A percentile compares a stretch with the other conserved stretches of the same genome.
Conservation (phyloP, 2,797 vertebrate species). For the Sciurus carolinensis region DNA sequence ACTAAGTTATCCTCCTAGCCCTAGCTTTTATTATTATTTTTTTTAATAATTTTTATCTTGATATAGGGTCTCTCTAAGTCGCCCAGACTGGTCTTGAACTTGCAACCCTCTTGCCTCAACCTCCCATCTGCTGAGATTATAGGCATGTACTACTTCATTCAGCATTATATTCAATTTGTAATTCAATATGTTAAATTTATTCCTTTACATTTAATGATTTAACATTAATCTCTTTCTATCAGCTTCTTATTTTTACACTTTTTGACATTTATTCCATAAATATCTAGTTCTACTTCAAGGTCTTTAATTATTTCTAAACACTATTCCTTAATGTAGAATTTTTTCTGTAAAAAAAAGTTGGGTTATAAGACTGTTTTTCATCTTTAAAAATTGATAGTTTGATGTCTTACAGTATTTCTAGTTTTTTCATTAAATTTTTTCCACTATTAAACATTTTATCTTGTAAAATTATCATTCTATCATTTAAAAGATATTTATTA, state of each 20-base stretch:
- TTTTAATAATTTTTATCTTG: background rate
- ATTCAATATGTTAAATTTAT: background rate
- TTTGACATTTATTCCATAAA: background rate
- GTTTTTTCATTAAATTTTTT: background rate
- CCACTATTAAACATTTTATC: background rate
- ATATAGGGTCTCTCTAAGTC: no score
- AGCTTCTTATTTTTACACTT: background rate
- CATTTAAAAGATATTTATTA: background rate
- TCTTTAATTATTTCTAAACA: background rate
- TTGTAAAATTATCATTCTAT: background rate
- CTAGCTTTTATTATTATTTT: no score
- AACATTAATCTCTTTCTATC: background rate
- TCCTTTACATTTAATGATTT: background rate
- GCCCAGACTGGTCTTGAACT: no score
- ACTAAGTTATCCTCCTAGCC: no score
- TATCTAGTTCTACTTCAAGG: background rate
- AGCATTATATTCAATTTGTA: background rate
- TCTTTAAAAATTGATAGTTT: background rate
- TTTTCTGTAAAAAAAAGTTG: background rate
- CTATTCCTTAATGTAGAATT: background rate
- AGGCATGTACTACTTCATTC: no score
- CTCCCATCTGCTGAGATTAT: no score
- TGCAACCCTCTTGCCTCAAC: no score
- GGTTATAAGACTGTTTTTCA: background rate
- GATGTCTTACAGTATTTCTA: background rate